phyloP scores from a whole-genome alignment of 2,797 vertebrate genomes.

The Platyrinchus mystaceus region DNA sequence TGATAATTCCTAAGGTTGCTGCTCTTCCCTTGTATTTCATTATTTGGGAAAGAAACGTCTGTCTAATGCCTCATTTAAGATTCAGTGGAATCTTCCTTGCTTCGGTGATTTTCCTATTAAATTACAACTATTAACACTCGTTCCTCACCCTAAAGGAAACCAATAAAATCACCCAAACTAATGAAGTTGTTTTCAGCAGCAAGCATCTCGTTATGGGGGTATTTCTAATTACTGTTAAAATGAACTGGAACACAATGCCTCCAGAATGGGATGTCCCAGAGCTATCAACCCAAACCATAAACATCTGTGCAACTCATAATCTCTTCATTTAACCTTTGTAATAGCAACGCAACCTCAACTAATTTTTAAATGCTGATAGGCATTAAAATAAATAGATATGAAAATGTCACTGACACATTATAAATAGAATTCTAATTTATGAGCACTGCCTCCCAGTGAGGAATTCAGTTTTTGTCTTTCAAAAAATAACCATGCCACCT shows the following conservation, averaged over 20 bases:
- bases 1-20: slow-evolving; percentile 51
- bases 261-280: slow-evolving; percentile 72
- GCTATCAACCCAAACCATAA: slow-evolving; percentile 70
- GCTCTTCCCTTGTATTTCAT: slow-evolving; percentile 53
- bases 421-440: slow-evolving; percentile 35
- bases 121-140: slow-evolving; percentile 74
- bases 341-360: slow-evolving; percentile 40
- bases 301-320: slow-evolving; percentile 73
- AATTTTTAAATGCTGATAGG: slow-evolving; percentile 52
- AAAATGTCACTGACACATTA: slow-evolving; percentile 18
- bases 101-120: slow-evolving; percentile 78
- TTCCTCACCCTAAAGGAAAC: slow-evolving; percentile 77
- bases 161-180: slow-evolving; percentile 76
- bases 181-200: slow-evolving; percentile 77
- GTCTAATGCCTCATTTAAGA: slow-evolving; percentile 73
- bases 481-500: slow-evolving; percentile 24
- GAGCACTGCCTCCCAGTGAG: not conserved
- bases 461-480: not conserved
- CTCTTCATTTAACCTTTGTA: slow-evolving; percentile 70
- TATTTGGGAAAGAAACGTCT: slow-evolving; percentile 59
- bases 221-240: slow-evolving; percentile 78
- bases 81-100: slow-evolving; percentile 70
- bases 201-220: slow-evolving; percentile 66
- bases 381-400: slow-evolving; percentile 52
- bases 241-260: slow-evolving; percentile 72